Evolutionary conservation across 2,113 vertebrate genomes (phyloP).

Genomic region (Misgurnus mizolepis): DNA sequence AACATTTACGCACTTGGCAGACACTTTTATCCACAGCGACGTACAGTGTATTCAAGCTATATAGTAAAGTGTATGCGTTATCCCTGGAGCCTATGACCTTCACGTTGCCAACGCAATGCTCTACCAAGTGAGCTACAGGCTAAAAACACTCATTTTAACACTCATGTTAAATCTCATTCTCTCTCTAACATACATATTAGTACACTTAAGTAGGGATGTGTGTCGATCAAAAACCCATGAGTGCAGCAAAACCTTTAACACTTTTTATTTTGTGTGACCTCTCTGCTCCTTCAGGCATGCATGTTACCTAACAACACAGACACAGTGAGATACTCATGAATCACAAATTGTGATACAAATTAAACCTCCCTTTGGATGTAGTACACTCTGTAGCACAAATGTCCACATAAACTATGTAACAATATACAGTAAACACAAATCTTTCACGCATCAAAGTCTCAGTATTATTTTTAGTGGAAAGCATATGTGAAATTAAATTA

Average conservation of each 20-base stretch:
- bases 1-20: neutral
- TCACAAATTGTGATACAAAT: neutral
- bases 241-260: neutral
- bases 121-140: too few species aligned
- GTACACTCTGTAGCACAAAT: neutral
- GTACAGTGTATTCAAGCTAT: too few species aligned
- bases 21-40: too few species aligned
- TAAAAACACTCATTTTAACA: neutral
- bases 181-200: slow-evolving; percentile 10
- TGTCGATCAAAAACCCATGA: slow-evolving; percentile 9
- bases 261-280: neutral
- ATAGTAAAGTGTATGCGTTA: too few species aligned
- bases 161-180: neutral
- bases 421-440: too few species aligned
- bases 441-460: neutral
- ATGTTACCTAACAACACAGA: neutral
- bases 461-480: too few species aligned
- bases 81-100: too few species aligned
- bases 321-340: neutral
- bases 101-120: too few species aligned
- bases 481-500: slow-evolving; percentile 1
- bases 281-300: neutral
- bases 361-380: neutral
- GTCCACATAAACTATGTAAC: too few species aligned
- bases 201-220: slow-evolving; percentile 33